Evolutionary conservation across 2,113 vertebrate genomes (phyloP), one percentile per base, ranked within the genome.

Genomic region (Syngnathoides biaculeatus): DNA sequence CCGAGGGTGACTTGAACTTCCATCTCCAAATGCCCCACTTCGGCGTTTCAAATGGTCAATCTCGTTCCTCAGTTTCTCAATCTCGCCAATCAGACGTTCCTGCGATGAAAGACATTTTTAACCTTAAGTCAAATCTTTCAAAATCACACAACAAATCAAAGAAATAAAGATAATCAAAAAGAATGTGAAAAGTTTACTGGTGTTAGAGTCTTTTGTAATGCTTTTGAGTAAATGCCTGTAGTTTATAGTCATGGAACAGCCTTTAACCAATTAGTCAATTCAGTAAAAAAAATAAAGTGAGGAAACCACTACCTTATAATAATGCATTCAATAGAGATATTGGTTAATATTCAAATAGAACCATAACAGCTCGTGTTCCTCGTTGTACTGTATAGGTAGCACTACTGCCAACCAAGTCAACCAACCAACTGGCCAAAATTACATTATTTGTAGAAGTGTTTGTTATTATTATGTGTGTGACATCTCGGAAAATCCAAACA

Each of bases 21-120:
- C 92, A 50, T 98, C 96, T 82, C 92, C 93, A 24, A 95, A 96
- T 0, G 87, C 91, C 15, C 94, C 94, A 55, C 95, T 96, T 75
- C 94, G 93, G 65, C 94, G 93, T 79, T 97, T 97, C 86, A 97
- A 89, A 82, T 97, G 96, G 82, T 98, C 97, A 0, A 98, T 92
- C 89, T 98, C 97, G 63, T 94, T 86, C 76, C 96, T 92, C 75
- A 98, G 87, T 73, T 97, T 98, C 76, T 98, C 96, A 2, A 98
- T 97, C 91, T 98, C 97, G 0, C 95, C 94, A 0, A 96, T 95
- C 79, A 98, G 86, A 42, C 95, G 92, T 72, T 95, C 94, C 97
- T 98, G 85, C 58, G 14, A 35, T 64, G 61, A 22, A 65, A 57
- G 53, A 56, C 12, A 56, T 56, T 56, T 11, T 6, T 14, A 14